Percentiles rank a stretch among this genome's conserved stretches.
Evolutionary conservation across 2,888 invertebrate species (phyloP).

Genomic region (Augochlorella aurata): DNA sequence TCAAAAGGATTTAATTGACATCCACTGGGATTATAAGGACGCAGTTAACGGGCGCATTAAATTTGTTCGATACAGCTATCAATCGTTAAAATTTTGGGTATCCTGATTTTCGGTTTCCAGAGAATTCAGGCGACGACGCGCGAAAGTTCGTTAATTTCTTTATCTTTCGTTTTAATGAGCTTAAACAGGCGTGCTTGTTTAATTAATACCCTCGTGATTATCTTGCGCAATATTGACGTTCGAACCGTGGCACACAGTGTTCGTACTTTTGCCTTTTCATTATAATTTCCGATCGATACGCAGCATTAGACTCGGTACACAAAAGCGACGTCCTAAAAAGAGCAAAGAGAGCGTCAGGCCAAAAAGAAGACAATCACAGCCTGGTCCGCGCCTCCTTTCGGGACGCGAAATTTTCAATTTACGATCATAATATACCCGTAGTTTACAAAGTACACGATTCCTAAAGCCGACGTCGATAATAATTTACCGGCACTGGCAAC

Average conservation of each 20-base stretch:
- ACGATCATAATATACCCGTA: neutral
- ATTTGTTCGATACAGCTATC: too few species aligned
- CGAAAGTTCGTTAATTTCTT: neutral
- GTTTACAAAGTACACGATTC: neutral
- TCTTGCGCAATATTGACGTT: neutral
- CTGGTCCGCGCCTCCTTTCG: neutral
- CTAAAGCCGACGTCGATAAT: neutral
- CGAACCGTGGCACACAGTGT: neutral
- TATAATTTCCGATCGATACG: slow-evolving; percentile 30
- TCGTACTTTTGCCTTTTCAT: neutral
- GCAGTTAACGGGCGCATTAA: too few species aligned
- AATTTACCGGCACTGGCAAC: neutral
- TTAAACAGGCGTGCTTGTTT: neutral
- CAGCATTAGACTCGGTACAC: slow-evolving; percentile 24
- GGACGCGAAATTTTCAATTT: neutral
- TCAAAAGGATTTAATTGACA: too few species aligned
- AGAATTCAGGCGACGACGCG: neutral
- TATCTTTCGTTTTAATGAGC: neutral
- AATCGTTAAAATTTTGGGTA: neutral
- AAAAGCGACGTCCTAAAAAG: slow-evolving; percentile 28
- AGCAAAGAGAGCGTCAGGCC: slow-evolving; percentile 16
- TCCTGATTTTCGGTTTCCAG: neutral
- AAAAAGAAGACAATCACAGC: neutral
- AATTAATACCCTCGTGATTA: neutral
- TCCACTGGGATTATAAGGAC: too few species aligned